These are phyloP conservation scores for Sebastes flavidus DNA, from an alignment of 2,797 vertebrate genomes.

Conservation along the genomic window DNA sequence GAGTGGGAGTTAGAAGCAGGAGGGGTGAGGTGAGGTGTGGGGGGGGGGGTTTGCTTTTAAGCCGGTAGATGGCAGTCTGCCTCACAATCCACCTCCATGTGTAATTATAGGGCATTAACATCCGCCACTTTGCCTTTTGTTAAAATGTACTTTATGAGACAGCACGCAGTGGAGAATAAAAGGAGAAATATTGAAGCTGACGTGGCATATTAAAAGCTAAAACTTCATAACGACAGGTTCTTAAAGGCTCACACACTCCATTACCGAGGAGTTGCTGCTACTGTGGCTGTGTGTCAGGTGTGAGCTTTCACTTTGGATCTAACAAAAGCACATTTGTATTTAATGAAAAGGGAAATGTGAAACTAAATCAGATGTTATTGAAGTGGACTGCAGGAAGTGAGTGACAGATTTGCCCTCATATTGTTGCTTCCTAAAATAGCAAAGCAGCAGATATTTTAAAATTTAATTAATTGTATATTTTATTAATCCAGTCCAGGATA, in stretches of 20 bases:
- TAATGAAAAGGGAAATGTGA: background rate
- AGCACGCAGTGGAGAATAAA: conserved; percentile 3
- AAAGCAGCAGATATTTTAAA: background rate
- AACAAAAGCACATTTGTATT: background rate
- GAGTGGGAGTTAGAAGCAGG: conserved; percentile 39
- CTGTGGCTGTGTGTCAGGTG: background rate
- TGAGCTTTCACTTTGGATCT: conserved; percentile 17
- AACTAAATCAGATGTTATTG: background rate
- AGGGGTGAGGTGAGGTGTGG: background rate
- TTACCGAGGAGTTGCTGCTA: background rate
- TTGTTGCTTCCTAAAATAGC: background rate
- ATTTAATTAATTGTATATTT: background rate
- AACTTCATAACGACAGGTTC: conserved; percentile 1
- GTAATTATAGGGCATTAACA: conserved; percentile 49
- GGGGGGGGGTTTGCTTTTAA: conserved; percentile 3
- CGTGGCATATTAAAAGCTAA: background rate
- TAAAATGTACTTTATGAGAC: conserved; percentile 15
- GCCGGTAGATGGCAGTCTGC: conserved; percentile 79
- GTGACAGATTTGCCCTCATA: background rate
- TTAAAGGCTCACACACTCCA: background rate
- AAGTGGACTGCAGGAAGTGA: background rate
- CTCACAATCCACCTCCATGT: conserved; percentile 51
- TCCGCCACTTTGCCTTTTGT: conserved; percentile 30
- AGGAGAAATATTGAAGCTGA: background rate
- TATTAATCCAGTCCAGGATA: background rate